phyloP scores from a whole-genome alignment of 92 coral and sea anemone genomes.

The Siderastrea siderea region DNA sequence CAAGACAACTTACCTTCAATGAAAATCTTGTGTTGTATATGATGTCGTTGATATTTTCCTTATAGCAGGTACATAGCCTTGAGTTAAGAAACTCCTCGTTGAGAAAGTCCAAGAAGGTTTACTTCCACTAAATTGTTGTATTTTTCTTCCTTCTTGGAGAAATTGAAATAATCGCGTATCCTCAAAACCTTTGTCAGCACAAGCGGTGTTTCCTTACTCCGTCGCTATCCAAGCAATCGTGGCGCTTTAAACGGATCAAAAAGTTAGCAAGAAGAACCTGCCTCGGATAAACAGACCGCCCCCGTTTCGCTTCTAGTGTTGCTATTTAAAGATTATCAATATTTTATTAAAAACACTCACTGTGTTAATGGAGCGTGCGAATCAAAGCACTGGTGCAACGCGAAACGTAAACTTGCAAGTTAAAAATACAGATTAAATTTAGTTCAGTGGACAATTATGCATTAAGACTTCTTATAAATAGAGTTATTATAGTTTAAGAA shows the following conservation, averaged over 20 bases:
- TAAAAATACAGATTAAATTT: background rate
- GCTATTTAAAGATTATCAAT: constrained; percentile 25
- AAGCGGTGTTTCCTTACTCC: background rate
- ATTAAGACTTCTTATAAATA: no score
- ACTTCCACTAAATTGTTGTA: background rate
- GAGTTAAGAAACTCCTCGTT: background rate
- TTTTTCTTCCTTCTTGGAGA: background rate
- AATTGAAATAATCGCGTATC: no score
- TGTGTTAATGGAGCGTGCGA: constrained; percentile 9
- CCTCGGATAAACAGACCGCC: constrained; percentile 12
- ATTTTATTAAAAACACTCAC: constrained; percentile 48
- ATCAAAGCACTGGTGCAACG: background rate
- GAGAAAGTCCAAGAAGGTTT: background rate
- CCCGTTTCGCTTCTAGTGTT: constrained; percentile 4
- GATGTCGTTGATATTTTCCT: constrained; percentile 24
- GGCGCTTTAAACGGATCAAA: constrained; percentile 12
- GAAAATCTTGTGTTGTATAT: constrained; percentile 1
- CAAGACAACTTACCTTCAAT: constrained; percentile 5
- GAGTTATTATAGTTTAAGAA: background rate
- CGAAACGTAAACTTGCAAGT: background rate
- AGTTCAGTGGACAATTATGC: background rate
- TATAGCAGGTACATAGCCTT: constrained; percentile 36
- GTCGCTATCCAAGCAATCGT: background rate
- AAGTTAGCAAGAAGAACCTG: constrained; percentile 31
- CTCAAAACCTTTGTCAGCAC: background rate